Conservation (phyloP, 2,797 vertebrate species). For the Ptychadena robeensis region DNA sequence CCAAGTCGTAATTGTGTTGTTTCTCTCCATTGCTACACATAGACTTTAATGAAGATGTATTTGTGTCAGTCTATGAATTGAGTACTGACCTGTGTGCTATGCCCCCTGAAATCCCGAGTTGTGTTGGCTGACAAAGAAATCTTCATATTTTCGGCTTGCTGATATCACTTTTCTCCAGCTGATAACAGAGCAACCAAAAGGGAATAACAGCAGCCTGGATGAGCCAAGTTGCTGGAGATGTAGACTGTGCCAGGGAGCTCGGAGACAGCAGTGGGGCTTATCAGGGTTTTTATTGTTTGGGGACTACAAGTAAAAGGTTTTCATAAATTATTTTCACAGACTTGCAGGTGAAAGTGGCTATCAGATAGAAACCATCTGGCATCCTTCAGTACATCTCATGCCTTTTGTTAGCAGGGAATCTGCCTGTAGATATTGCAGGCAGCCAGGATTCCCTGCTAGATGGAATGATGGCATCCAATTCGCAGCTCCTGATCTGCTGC, state of each 20-base stretch:
- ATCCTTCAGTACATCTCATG: slow-evolving; percentile 9
- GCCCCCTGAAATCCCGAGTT: neutral
- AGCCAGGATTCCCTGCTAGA: neutral
- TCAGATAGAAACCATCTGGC: slow-evolving; percentile 30
- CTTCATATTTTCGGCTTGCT: slow-evolving; percentile 33
- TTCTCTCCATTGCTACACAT: too few species aligned
- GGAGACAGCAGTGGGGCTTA: slow-evolving; percentile 29
- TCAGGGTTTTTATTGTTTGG: slow-evolving; percentile 49
- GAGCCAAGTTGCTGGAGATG: slow-evolving; percentile 17
- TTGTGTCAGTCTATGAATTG: neutral
- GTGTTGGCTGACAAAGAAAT: slow-evolving; percentile 3
- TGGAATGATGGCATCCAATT: slow-evolving; percentile 14
- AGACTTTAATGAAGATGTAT: too few species aligned
- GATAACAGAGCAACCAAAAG: slow-evolving; percentile 28
- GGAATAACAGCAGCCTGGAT: slow-evolving; percentile 38
- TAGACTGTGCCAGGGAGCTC: slow-evolving; percentile 13
- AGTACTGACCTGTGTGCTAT: slow-evolving; percentile 5
- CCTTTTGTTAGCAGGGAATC: neutral
- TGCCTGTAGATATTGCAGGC: neutral
- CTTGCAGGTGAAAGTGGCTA: slow-evolving; percentile 33
- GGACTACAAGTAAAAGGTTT: slow-evolving; percentile 44
- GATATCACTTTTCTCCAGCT: slow-evolving; percentile 44
- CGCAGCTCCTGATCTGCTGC: slow-evolving; percentile 16
- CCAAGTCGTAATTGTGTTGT: too few species aligned
- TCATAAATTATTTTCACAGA: slow-evolving; percentile 52